A percentile compares a stretch with the other conserved stretches of the same genome.
phyloP scores from a whole-genome alignment of 2,113 vertebrate genomes.

The Cochlearius cochlearius region DNA sequence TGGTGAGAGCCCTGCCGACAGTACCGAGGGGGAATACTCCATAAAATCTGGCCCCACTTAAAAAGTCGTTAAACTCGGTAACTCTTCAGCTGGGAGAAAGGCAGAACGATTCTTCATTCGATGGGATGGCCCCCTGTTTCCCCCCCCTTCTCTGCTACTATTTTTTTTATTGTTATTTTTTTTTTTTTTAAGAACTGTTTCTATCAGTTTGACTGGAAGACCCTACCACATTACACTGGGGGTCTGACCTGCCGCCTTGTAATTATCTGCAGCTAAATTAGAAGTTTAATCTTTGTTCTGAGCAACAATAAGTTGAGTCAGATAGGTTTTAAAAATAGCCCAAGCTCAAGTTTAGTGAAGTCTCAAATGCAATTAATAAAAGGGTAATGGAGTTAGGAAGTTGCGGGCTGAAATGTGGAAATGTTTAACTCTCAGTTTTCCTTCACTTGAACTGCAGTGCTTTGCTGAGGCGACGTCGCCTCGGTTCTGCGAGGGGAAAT shows the following conservation, averaged over 20 bases:
- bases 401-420: conserved; percentile 34
- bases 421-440: conserved; percentile 19
- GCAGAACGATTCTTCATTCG: neutral
- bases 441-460: neutral
- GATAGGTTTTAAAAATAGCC: conserved; percentile 69
- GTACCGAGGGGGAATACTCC: neutral
- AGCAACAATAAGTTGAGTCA: conserved; percentile 61
- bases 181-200: neutral
- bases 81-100: neutral
- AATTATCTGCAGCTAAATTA: conserved; percentile 71
- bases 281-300: conserved; percentile 68
- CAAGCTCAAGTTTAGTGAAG: conserved; percentile 52
- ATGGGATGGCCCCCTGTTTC: neutral
- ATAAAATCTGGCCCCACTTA: neutral
- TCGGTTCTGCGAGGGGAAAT: neutral
- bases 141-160: neutral
- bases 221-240: neutral
- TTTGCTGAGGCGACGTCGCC: neutral
- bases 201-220: conserved; percentile 6
- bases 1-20: neutral
- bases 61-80: neutral
- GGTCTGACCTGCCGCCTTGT: conserved; percentile 53
- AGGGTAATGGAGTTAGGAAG: conserved; percentile 60
- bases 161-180: neutral
- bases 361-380: conserved; percentile 64